Percentiles rank a stretch among this genome's conserved stretches.
phyloP scores from a whole-genome alignment of 2,113 vertebrate genomes.

The Tychaedon coryphoeus region DNA sequence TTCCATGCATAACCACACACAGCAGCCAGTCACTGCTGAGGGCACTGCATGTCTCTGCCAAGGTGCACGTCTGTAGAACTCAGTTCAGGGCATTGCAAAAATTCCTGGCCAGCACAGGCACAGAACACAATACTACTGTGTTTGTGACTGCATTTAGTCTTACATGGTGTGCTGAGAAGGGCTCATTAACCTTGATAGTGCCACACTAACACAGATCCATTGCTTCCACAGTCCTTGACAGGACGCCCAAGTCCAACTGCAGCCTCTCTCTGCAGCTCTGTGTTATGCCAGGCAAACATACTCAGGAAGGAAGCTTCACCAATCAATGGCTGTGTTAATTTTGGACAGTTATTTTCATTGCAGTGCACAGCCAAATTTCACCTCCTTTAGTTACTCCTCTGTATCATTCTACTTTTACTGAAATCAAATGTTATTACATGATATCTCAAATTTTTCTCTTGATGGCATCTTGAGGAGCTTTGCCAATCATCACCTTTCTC shows the following conservation, averaged over 20 bases:
- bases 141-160: neutral
- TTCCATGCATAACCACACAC: neutral
- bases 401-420: neutral
- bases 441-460: neutral
- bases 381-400: neutral
- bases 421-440: neutral
- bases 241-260: rapidly evolving
- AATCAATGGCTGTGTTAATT: neutral
- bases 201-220: neutral
- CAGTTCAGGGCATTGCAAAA: neutral
- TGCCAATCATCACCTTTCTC: neutral
- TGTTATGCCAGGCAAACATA: neutral
- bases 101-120: neutral
- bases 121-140: neutral
- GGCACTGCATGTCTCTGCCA: neutral
- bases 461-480: neutral
- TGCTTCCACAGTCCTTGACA: neutral
- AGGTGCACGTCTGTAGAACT: neutral
- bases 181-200: neutral
- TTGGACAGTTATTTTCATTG: neutral
- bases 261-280: neutral
- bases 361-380: neutral
- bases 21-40: neutral
- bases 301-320: neutral
- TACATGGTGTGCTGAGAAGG: neutral